Evolutionary conservation across 2,888 invertebrate genomes (phyloP).

Genomic region (Therioaphis trifolii): DNA sequence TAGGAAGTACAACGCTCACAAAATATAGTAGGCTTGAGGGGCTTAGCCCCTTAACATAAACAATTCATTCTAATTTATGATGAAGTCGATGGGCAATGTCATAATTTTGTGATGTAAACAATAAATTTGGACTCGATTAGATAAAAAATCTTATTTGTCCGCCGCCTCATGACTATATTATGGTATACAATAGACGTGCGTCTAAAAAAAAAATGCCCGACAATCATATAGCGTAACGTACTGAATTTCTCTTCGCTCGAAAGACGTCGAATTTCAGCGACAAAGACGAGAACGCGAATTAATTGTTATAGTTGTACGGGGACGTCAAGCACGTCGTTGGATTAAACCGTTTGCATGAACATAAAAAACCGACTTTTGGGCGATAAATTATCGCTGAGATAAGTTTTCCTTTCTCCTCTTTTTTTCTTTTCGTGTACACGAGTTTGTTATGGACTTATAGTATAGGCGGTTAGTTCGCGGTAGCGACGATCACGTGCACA

Average conservation of each 20-base stretch:
- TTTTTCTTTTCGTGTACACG: background rate
- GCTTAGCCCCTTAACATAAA: no score
- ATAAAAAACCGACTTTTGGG: background rate
- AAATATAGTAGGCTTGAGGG: no score
- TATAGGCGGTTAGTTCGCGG: no score
- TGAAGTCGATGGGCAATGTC: no score
- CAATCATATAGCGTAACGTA: background rate
- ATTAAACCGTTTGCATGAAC: background rate
- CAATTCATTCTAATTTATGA: no score
- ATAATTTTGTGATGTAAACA: no score
- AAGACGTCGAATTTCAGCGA: background rate
- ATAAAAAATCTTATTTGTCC: no score
- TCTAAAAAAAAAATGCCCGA: background rate
- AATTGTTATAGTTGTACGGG: no score
- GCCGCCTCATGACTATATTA: background rate
- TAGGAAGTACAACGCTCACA: no score
- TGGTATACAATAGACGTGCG: no score
- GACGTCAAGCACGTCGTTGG: background rate
- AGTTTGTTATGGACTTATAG: background rate
- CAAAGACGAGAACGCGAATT: background rate
- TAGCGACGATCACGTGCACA: background rate
- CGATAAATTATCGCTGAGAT: background rate
- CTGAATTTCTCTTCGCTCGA: background rate
- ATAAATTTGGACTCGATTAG: no score
- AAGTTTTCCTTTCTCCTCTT: background rate